Base-by-base conservation (phyloP, 1,140 invertebrate species). In the Nephila pilipes region DNA sequence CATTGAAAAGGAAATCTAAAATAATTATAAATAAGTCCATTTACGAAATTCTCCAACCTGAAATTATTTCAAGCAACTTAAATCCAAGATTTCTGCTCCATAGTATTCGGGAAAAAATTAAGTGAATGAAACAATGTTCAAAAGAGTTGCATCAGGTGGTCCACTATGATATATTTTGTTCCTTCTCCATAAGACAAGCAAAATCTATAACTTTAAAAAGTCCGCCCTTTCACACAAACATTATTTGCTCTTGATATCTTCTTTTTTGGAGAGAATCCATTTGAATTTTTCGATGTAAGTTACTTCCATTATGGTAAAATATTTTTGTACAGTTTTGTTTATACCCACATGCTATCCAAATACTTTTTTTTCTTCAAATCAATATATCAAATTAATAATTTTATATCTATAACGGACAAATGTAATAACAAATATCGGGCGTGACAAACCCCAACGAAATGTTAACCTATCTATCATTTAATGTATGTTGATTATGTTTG, bases 191-290 rank as follows among this genome's bases (percentile, higher is more conserved):
- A n/a, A 54, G 80, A 83, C 38, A 83, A 22, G 20, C 38, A 10
- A 81, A 81, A 81, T 81, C 80, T 55, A 55, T 54, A 83, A 54
- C 46, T 10, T 22, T n/a, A n/a, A 54, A 81, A 75, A 25, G 3
- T 16, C 12, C 5, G 4, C 18, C 14, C 46, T 79, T 36, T 5
- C n/a, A 22, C 46, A 20, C n/a, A 38, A 46, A 18, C 36, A 22
- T 36, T 54, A n/a, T 81, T 81, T 81, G 79, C 25, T 69, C n/a
- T 12, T 81, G 25, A 25, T 81, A 22, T 81, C 46, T 81, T 12
- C 25, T 46, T 81, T 22, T 81, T 16, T 22, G 25, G 14, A 36
- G 79, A 81, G 32, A 54, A 54, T 81, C 46, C 79, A 81, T 81
- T 36, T 81, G 29, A 20, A 81, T 81, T 81, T 81, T 22, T 81